Conservation (phyloP, 2,888 invertebrate species). For the Epiblema foenella region DNA sequence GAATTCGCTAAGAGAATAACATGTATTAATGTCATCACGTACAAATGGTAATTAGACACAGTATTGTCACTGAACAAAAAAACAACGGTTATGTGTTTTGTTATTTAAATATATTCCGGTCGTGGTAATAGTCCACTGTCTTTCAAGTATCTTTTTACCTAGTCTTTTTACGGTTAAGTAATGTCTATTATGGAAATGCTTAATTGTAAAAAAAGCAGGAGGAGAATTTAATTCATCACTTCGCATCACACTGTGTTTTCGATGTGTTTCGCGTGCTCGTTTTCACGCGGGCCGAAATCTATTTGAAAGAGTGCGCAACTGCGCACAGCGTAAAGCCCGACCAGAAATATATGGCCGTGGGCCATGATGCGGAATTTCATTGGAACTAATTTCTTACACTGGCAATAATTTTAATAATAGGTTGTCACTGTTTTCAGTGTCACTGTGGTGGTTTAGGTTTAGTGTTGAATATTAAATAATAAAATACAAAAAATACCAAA, state of each 20-base stretch:
- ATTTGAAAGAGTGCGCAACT: background rate
- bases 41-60: constrained; percentile 22
- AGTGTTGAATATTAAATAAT: no score
- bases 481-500: no score
- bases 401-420: no score
- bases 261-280: background rate
- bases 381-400: no score
- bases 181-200: background rate
- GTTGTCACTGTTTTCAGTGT: no score
- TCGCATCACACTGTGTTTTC: background rate
- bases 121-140: background rate
- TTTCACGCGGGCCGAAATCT: background rate
- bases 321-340: no score
- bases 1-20: constrained; percentile 27
- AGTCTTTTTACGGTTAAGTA: background rate
- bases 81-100: constrained; percentile 21
- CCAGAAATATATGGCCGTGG: no score
- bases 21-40: constrained; percentile 33
- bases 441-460: no score
- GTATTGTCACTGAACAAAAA: constrained; percentile 23
- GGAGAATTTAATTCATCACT: background rate
- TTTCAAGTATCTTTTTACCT: background rate
- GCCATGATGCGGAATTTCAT: no score
- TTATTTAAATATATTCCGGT: constrained; percentile 9
- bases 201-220: background rate